Conservation (phyloP, 2,888 invertebrate genomes). For the Drosophila paramelanica region DNA sequence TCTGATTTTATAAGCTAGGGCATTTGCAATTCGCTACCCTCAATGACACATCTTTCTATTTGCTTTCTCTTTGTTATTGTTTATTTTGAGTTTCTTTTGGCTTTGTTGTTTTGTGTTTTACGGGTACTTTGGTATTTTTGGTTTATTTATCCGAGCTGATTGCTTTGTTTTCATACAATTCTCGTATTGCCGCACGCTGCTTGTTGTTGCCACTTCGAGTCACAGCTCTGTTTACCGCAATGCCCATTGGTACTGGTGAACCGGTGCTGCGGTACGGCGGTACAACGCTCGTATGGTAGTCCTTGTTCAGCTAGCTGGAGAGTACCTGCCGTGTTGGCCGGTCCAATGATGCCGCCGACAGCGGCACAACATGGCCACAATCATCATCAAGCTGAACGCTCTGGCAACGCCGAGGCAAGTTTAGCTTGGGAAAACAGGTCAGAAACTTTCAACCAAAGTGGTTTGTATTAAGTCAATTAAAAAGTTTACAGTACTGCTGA, state of each 20-base stretch:
- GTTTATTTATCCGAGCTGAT: constrained; percentile 79
- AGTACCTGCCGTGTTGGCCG: constrained; percentile 16
- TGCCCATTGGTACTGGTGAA: constrained; percentile 14
- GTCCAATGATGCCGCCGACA: constrained; percentile 12
- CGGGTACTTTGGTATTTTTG: constrained; percentile 74
- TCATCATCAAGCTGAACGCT: constrained; percentile 60
- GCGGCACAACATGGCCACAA: constrained; percentile 71
- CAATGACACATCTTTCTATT: not conserved
- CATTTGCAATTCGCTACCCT: not conserved
- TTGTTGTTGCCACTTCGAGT: constrained; percentile 65
- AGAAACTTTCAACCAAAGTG: constrained; percentile 78
- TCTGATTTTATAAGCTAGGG: not conserved
- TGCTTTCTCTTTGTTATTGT: constrained; percentile 41
- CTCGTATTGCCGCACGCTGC: constrained; percentile 44
- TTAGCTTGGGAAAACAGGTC: constrained; percentile 75
- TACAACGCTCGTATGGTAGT: constrained; percentile 3
- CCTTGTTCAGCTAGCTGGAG: constrained; percentile 9
- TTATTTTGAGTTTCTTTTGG: constrained; percentile 43
- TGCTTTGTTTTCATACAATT: constrained; percentile 78
- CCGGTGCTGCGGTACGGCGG: not conserved
- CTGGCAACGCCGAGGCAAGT: constrained; percentile 48
- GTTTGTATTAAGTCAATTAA: constrained; percentile 80
- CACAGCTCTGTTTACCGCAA: constrained; percentile 63
- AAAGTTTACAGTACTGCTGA: constrained; percentile 78
- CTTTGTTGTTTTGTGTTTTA: constrained; percentile 43